Evolutionary conservation across 92 coral and sea anemone species (phyloP).

Genomic region (Pocillopora grandis): DNA sequence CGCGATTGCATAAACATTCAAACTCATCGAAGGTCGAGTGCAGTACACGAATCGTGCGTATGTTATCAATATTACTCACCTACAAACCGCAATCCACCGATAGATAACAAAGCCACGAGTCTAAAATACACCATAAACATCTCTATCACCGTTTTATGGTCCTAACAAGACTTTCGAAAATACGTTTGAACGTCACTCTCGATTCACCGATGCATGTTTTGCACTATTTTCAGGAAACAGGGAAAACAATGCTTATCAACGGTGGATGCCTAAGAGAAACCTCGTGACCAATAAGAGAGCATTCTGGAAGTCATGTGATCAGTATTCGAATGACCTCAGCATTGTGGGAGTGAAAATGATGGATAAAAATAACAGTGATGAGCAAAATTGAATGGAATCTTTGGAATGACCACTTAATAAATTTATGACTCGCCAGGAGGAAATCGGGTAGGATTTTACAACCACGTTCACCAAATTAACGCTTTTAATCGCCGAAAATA

Average conservation of each 20-base stretch:
- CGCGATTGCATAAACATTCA: not conserved
- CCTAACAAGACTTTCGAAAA: slow-evolving; percentile 1
- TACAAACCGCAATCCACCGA: slow-evolving; percentile 18
- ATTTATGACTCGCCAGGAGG: not conserved
- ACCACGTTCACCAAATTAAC: not conserved
- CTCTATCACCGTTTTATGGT: not conserved
- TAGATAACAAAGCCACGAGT: slow-evolving; percentile 13
- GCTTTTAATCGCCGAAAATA: not conserved
- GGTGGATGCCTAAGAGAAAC: slow-evolving; percentile 2
- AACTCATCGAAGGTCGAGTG: not conserved
- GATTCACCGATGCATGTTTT: slow-evolving; percentile 3
- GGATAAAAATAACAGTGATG: slow-evolving; percentile 32
- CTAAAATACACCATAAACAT: not conserved
- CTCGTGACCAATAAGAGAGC: slow-evolving; percentile 12
- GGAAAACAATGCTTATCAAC: slow-evolving; percentile 38
- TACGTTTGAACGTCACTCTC: not conserved
- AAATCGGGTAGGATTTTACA: not conserved
- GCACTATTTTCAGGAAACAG: not conserved
- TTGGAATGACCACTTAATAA: not conserved
- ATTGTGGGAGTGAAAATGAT: slow-evolving; percentile 4
- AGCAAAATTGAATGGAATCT: slow-evolving; percentile 26
- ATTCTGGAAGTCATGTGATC: not conserved
- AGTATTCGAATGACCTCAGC: slow-evolving; percentile 11
- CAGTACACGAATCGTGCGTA: not conserved
- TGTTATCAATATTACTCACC: slow-evolving; percentile 8